Percentiles rank a stretch among this genome's conserved stretches.
Conservation (phyloP, 2,797 vertebrate genomes). For the Echeneis naucrates region DNA sequence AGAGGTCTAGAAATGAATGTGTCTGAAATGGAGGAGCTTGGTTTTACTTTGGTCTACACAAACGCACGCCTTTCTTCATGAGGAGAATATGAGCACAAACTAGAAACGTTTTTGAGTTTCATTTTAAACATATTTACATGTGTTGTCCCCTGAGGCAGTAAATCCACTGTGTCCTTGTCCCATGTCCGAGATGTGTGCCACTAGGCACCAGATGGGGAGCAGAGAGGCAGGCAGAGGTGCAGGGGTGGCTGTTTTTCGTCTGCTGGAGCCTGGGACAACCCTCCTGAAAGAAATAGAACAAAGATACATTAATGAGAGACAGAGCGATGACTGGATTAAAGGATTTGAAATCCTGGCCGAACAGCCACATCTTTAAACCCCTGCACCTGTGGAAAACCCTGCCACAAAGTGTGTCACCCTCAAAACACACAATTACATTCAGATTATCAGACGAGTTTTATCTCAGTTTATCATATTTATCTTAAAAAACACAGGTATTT, state of each 20-base stretch:
- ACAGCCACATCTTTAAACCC: conserved; percentile 52
- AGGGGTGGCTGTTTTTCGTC: conserved; percentile 2
- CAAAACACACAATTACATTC: not conserved
- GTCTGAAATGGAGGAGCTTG: not conserved
- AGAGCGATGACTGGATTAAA: conserved; percentile 73
- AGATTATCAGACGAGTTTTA: not conserved
- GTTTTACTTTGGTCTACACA: not conserved
- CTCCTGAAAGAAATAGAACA: conserved; percentile 52
- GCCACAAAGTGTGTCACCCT: conserved; percentile 51
- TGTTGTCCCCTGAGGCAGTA: not conserved
- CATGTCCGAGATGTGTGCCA: not conserved
- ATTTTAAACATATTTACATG: not conserved
- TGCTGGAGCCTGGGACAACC: conserved; percentile 11
- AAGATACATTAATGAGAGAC: conserved; percentile 61
- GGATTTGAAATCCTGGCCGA: conserved; percentile 61
- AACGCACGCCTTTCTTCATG: not conserved
- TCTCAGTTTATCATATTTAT: not conserved
- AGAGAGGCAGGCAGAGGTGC: not conserved
- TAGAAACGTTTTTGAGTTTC: not conserved
- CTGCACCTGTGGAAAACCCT: conserved; percentile 60
- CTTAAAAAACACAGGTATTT: not conserved
- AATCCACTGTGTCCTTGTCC: not conserved
- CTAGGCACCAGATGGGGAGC: not conserved
- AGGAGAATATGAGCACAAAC: not conserved
- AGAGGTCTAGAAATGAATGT: not conserved